phyloP scores from a whole-genome alignment of 2,113 vertebrate species.

The Bungarus multicinctus region DNA sequence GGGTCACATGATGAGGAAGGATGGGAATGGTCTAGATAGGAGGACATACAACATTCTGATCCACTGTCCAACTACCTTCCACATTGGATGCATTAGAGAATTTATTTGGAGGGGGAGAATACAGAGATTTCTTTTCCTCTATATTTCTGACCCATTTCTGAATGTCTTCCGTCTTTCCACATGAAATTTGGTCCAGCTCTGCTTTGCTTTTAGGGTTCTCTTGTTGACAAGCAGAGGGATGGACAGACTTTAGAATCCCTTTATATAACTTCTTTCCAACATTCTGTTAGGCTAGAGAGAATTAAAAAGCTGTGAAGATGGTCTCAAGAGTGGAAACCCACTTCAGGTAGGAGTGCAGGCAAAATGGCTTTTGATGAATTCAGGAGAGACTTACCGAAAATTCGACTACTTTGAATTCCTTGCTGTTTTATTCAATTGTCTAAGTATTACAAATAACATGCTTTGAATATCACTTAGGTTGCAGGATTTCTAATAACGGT shows the following conservation, averaged over 20 bases:
- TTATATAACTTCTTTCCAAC: background rate
- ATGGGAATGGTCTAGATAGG: background rate
- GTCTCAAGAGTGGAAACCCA: background rate
- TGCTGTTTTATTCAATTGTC: background rate
- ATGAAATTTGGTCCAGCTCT: background rate
- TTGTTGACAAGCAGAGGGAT: background rate
- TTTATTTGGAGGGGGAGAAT: background rate
- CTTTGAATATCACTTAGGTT: background rate
- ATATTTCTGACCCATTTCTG: background rate
- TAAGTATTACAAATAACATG: background rate
- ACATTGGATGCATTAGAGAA: background rate
- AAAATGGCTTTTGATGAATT: background rate
- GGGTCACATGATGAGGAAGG: background rate
- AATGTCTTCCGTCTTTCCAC: background rate
- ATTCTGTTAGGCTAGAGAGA: background rate
- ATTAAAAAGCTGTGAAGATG: background rate
- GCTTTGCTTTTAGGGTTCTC: background rate
- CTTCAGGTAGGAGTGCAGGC: background rate
- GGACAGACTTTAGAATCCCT: background rate
- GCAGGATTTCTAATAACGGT: background rate
- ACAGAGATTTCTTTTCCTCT: background rate
- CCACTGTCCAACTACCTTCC: background rate
- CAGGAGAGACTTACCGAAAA: background rate
- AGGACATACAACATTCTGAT: background rate
- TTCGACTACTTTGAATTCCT: background rate